phyloP scores from a whole-genome alignment of 2,113 vertebrate genomes.

The Poeciliopsis retropinna region DNA sequence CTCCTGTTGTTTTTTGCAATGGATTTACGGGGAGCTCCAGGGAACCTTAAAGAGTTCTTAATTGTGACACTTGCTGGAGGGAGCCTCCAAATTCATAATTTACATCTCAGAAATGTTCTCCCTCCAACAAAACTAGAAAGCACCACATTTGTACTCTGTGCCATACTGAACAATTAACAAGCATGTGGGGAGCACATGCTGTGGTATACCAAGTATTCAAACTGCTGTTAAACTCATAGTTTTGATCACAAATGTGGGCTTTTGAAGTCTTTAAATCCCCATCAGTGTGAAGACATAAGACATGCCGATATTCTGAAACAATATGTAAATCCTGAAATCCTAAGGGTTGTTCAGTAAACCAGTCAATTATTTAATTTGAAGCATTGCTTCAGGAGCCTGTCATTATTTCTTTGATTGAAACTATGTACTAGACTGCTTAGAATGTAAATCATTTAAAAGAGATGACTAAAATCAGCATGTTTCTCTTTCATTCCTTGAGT shows the following conservation, averaged over 20 bases:
- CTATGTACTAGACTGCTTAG: neutral
- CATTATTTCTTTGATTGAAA: neutral
- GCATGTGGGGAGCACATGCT: neutral
- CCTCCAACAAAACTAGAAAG: slow-evolving; percentile 32
- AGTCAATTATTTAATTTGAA: neutral
- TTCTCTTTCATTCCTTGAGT: neutral
- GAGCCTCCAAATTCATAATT: slow-evolving; percentile 51
- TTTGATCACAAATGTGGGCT: neutral
- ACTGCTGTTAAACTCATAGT: neutral
- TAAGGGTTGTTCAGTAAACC: neutral
- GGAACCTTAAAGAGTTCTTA: slow-evolving; percentile 12
- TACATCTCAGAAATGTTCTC: slow-evolving; percentile 31
- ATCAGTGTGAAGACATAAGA: neutral
- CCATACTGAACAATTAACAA: neutral
- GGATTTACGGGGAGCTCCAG: slow-evolving; percentile 6
- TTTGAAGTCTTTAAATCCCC: neutral
- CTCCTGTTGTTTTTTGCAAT: slow-evolving; percentile 16
- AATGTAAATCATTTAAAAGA: neutral
- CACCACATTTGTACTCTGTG: neutral
- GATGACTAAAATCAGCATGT: neutral
- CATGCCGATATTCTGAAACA: neutral
- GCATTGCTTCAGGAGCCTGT: neutral
- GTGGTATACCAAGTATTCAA: neutral
- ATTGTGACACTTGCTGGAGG: slow-evolving; percentile 36
- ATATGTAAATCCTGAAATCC: neutral